Percentiles rank a stretch among this genome's conserved stretches.
Evolutionary conservation across 2,888 invertebrate genomes (phyloP).

Genomic region (Beris morrisii): DNA sequence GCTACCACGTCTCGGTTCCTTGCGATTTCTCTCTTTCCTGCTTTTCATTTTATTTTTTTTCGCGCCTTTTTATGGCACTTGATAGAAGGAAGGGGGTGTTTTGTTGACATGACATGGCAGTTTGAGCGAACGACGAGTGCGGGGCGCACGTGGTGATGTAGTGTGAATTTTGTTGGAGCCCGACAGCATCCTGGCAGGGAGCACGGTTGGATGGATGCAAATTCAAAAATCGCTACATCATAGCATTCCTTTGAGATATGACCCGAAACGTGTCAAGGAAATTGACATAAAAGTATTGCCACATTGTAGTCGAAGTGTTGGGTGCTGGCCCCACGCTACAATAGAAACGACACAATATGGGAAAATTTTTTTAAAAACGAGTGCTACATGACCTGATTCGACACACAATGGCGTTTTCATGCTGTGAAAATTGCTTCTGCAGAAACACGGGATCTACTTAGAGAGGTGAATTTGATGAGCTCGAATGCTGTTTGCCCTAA

Average conservation of each 20-base stretch:
- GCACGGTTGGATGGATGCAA: slow-evolving; percentile 25
- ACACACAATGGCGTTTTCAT: slow-evolving; percentile 16
- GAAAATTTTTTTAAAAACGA: background rate
- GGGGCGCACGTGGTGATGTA: background rate
- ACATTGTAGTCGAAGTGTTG: background rate
- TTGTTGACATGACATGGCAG: slow-evolving; percentile 26
- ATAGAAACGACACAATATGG: too few relatives aligned
- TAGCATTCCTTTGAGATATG: slow-evolving; percentile 29
- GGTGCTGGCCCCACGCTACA: too few relatives aligned
- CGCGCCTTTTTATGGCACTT: slow-evolving; percentile 19
- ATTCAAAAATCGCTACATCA: slow-evolving; percentile 16
- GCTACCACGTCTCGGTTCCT: slow-evolving; percentile 10
- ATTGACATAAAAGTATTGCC: slow-evolving; percentile 21
- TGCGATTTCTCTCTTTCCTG: too few relatives aligned
- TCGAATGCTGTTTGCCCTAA: slow-evolving; percentile 9
- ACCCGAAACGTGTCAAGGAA: slow-evolving; percentile 35
- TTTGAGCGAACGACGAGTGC: background rate
- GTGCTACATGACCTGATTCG: slow-evolving; percentile 26
- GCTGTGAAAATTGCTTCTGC: slow-evolving; percentile 19
- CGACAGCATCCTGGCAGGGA: slow-evolving; percentile 14
- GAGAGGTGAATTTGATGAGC: slow-evolving; percentile 19
- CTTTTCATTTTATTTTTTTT: slow-evolving; percentile 17
- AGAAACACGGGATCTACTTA: slow-evolving; percentile 17
- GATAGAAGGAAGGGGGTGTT: slow-evolving; percentile 19
- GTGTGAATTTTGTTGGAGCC: background rate